Conservation (phyloP, 2,113 vertebrate species). For the Callaeas wilsoni region DNA sequence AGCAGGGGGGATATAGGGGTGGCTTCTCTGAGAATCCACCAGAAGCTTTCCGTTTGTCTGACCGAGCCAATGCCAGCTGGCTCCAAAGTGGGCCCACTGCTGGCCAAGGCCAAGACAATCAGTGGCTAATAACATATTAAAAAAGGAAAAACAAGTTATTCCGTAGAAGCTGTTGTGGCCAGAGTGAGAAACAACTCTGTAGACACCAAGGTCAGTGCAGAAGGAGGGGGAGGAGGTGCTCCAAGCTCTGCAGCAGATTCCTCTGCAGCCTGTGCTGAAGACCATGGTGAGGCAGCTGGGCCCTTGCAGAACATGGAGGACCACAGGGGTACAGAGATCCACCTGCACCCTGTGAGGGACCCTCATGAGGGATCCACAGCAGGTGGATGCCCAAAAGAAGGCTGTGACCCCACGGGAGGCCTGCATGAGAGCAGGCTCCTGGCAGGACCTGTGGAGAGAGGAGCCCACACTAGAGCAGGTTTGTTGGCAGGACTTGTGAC, state of each 20-base stretch:
- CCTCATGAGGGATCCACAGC: background rate
- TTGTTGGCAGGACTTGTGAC: background rate
- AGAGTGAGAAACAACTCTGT: background rate
- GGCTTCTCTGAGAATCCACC: background rate
- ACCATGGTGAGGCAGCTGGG: background rate
- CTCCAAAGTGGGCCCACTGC: background rate
- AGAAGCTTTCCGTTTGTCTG: background rate
- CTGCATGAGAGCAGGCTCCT: fast-evolving
- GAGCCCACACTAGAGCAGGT: background rate
- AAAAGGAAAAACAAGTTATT: background rate
- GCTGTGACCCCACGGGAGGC: background rate
- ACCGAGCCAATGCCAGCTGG: background rate
- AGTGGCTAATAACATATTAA: background rate
- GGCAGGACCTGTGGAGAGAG: background rate
- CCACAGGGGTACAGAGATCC: background rate
- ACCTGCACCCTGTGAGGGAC: background rate
- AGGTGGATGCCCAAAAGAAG: background rate
- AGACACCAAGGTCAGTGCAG: background rate
- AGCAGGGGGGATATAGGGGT: too few relatives aligned
- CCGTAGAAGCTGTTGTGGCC: background rate
- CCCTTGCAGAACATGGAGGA: fast-evolving
- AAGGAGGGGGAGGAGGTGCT: background rate
- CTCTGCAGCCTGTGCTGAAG: background rate
- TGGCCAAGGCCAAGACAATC: background rate
- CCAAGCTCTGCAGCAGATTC: background rate